Evolutionary conservation across 64 coral and sea anemone genomes (phyloP), one percentile per base, ranked within the genome.

Genomic region (Platygyra sinensis): DNA sequence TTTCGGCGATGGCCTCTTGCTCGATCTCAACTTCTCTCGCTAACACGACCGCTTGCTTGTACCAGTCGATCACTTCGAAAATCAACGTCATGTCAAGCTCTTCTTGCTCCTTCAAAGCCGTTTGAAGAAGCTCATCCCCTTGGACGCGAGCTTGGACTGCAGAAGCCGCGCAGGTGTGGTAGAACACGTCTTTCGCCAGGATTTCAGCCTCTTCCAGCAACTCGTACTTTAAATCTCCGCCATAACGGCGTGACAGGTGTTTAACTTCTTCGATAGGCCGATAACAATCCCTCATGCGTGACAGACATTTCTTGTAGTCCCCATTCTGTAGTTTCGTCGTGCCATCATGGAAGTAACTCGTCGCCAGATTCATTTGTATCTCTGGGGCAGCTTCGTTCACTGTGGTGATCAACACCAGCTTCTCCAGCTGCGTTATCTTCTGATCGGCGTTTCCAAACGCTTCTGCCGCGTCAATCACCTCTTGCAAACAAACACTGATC

Each of bases 41-140:
- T 19, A 98, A 63, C n/a, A 98, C 87, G 9, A 86, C 79, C 36
- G 95, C 95, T 77, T 87, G 87, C 46, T 97, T 97, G 77, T 90
- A 97, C 95, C 95, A 93, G 52, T 97, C 95, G 36, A 97, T 91
- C 18, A 88, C 95, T 57, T 88, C 72, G 61, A 88, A 98, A 20
- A 98, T 67, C 30, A 98, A 31, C 24, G 73, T 79, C 72, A 94
- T 57, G 52, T 98, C 83, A 11, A 94, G 74, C 2, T 87, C 79
- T 89, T 94, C 95, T 46, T 98, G 46, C 61, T 94, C 61, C 57
- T 67, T 11, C 0, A 30, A 31, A 36, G 92, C 92, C 11, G 12
- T 54, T 9, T 98, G 71, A 36, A 98, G 72, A 0, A 98, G 46
- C 28, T 94, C 15, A 11, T 76, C 22, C 1, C 95, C 95, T 19